A percentile compares a stretch with the other conserved stretches of the same genome.
phyloP scores from a whole-genome alignment of 2,888 invertebrate genomes.

The Meta bourneti region DNA sequence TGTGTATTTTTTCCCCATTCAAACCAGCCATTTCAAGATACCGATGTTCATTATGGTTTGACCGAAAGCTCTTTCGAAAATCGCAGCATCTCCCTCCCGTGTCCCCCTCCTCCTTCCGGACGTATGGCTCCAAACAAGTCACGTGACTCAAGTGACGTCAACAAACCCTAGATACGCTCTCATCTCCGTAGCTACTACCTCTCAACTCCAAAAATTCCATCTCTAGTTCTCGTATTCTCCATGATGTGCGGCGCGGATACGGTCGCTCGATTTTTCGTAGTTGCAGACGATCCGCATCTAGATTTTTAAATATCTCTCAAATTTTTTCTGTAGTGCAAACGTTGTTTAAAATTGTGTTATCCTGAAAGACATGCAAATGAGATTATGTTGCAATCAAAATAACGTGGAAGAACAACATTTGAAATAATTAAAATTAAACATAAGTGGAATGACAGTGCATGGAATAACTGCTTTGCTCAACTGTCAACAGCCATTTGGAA shows the following conservation, averaged over 20 bases:
- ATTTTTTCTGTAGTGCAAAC: background rate
- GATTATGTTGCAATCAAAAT: background rate
- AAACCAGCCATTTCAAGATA: too few species aligned
- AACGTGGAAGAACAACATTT: background rate
- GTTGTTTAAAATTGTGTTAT: background rate
- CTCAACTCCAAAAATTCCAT: background rate
- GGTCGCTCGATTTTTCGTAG: background rate
- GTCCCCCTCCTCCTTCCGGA: slow-evolving; percentile 21
- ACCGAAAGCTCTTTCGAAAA: background rate
- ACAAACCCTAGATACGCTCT: slow-evolving; percentile 24
- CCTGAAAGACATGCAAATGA: background rate
- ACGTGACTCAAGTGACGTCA: slow-evolving; percentile 52
- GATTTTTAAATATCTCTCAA: background rate
- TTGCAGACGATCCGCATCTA: background rate
- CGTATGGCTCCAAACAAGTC: slow-evolving; percentile 32
- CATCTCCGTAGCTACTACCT: slow-evolving; percentile 3
- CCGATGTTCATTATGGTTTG: too few species aligned
- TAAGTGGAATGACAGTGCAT: background rate
- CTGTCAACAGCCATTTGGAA: background rate
- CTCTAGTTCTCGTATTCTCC: slow-evolving; percentile 36
- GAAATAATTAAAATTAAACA: background rate
- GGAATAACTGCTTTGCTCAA: background rate
- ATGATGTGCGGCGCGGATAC: background rate
- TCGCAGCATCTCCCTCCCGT: background rate
- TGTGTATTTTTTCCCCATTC: too few species aligned